phyloP scores from a whole-genome alignment of 2,797 vertebrate genomes.

The Sebastolobus alascanus region DNA sequence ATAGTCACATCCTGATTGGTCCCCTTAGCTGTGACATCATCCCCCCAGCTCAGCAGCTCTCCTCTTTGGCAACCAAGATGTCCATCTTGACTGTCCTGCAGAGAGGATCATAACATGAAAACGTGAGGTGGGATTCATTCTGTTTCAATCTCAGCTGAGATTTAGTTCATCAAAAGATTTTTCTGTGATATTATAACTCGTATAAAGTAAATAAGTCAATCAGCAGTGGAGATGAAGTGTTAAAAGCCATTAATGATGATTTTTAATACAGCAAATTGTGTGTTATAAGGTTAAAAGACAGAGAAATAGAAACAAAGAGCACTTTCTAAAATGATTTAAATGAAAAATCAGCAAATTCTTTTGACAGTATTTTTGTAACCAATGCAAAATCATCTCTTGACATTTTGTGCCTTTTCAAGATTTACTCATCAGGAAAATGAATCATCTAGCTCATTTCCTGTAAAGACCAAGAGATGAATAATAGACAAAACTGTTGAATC shows the following conservation, averaged over 20 bases:
- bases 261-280: background rate
- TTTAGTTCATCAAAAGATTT: background rate
- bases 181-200: background rate
- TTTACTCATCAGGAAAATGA: background rate
- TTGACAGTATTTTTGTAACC: too few relatives aligned
- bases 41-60: constrained; percentile 60
- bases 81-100: constrained; percentile 72
- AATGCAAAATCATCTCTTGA: background rate
- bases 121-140: background rate
- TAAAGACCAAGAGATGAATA: background rate
- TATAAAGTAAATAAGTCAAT: background rate
- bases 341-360: background rate
- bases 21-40: background rate
- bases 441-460: background rate
- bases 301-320: background rate
- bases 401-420: background rate
- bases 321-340: background rate
- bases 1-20: background rate
- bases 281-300: background rate
- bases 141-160: background rate
- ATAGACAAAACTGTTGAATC: background rate
- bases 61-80: constrained; percentile 77
- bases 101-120: constrained; percentile 18
- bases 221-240: background rate
- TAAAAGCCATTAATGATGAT: background rate